Evolutionary conservation across 2,113 vertebrate genomes (phyloP), one percentile per base, ranked within the genome.

Genomic region (Oryzias javanicus): DNA sequence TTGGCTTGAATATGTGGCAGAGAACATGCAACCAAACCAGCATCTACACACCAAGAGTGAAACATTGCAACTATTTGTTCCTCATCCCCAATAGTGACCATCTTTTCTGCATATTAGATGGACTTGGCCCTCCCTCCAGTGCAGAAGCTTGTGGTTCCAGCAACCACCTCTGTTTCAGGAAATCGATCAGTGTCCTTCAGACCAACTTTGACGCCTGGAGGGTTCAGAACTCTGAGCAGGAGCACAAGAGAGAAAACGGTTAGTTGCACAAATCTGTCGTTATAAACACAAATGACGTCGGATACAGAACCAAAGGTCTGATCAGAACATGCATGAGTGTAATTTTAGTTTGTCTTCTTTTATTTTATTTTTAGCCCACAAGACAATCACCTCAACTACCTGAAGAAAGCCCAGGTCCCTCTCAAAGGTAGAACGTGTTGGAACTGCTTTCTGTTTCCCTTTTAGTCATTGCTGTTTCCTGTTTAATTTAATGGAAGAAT

Each of bases 111-210:
- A 18, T 44, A 57, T 47, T 79, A 99, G 97, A 72, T 94, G 92
- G 94, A 96, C 48, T 81, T 84, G 0, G 82, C 82, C 6, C 83
- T 89, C 64, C 97, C 97, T 27, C 96, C 98, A 15, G 93, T 95
- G 59, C 93, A 95, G 90, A 96, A 92, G 81, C 89, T 98, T 4
- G 70, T 95, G 81, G 92, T 93, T 63, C 96, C 96, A 56, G 83
- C 91, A 71, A 72, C 87, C 52, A 72, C 92, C 62, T 83, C 92
- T 15, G 80, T 92, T 65, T 87, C 92, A 60, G 64, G 82, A 77
- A 93, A 90, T 86, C 89, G 91, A 56, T 92, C 91, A 0, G 86
- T 93, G 27, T 96, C 95, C 86, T 95, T 97, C 86, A 95, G 94
- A 81, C 94, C 97, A 0, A 96, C 95, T 64, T 84, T 98, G 52